Evolutionary conservation across 2,888 invertebrate genomes (phyloP), one percentile per base, ranked within the genome.

Genomic region (Apoda limacodes): DNA sequence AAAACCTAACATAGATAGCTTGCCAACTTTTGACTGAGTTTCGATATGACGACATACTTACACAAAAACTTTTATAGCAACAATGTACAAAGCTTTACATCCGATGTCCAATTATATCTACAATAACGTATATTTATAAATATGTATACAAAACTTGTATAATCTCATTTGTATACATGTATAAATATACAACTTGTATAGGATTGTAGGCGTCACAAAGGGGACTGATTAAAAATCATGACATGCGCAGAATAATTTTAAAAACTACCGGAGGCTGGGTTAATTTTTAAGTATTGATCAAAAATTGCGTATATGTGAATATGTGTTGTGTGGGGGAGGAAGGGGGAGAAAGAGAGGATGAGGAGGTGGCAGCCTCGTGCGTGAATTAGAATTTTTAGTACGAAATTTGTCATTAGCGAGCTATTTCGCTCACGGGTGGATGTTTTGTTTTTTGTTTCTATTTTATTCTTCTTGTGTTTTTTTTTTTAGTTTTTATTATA

Each of bases 271-370:
- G 70, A 68, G 72, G 70, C 60, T 63, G 74, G 70, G 76, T 80
- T 78, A 80, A 80, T 80, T 80, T 80, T 80, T 80, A 80, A 80
- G 78, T 80, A 80, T 78, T 78, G 78, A 80, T 78, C 76, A 80
- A 76, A 78, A 78, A 78, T 76, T 78, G 76, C 75, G 74, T 76
- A 60, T 64, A 58, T 57, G 55, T 48, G 53, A 46, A 48, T 47
- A 42, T 40, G 45, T 45, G 45, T 47, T 38, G 43, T 38, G 40
- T 34, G 40, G 28, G 30, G 24, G 32, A 32, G 30, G 39, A 30
- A 38, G 25, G 33, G 44, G 42, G 41, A 44, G 44, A 37, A 45
- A 39, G 39, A 30, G 39, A 37, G 42, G 38, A 38, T 30, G 41
- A 23, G 41, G 39, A 34, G 43, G 43, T 33, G 47, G 9, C 33